Conservation (phyloP, 1,140 invertebrate species). For the Trachymyrmex septentrionalis region DNA sequence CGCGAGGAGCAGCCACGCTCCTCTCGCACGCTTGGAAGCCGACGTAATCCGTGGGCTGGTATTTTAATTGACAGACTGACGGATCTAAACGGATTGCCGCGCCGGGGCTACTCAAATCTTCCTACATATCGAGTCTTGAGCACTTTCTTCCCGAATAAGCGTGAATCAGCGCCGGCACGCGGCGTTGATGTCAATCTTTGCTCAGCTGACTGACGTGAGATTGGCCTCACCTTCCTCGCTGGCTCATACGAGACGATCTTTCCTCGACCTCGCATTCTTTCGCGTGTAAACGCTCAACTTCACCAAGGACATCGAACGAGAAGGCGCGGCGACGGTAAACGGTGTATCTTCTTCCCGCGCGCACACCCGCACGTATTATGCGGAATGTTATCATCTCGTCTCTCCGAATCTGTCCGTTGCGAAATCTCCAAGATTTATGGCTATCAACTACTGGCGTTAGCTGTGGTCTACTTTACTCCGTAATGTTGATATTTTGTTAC, state of each 20-base stretch:
- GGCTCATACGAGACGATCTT: slow-evolving; percentile 35
- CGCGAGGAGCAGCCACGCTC: slow-evolving; percentile 13
- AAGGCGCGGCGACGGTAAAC: slow-evolving; percentile 31
- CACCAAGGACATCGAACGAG: not conserved
- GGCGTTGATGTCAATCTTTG: slow-evolving; percentile 77
- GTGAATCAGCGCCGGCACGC: slow-evolving; percentile 73
- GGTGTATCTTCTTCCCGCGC: slow-evolving; percentile 16
- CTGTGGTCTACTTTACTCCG: not conserved
- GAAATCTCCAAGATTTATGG: slow-evolving; percentile 47
- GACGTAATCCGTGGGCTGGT: slow-evolving; percentile 45
- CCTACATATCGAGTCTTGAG: slow-evolving; percentile 57
- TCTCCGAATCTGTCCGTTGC: slow-evolving; percentile 34
- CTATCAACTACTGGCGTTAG: slow-evolving; percentile 8
- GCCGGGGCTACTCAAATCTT: slow-evolving; percentile 61
- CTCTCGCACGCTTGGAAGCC: not conserved
- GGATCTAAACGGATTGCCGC: not conserved
- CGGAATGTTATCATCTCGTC: slow-evolving; percentile 47
- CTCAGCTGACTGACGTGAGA: slow-evolving; percentile 67
- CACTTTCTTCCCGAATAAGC: slow-evolving; percentile 67
- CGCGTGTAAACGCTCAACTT: slow-evolving; percentile 51
- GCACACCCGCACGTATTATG: too few relatives aligned
- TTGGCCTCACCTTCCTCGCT: slow-evolving; percentile 64
- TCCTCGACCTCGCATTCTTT: slow-evolving; percentile 66
- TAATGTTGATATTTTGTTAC: slow-evolving; percentile 12
- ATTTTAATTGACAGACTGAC: slow-evolving; percentile 63